Evolutionary conservation across 2,888 invertebrate species (phyloP).

Genomic region (Sclerodermus sp.): DNA sequence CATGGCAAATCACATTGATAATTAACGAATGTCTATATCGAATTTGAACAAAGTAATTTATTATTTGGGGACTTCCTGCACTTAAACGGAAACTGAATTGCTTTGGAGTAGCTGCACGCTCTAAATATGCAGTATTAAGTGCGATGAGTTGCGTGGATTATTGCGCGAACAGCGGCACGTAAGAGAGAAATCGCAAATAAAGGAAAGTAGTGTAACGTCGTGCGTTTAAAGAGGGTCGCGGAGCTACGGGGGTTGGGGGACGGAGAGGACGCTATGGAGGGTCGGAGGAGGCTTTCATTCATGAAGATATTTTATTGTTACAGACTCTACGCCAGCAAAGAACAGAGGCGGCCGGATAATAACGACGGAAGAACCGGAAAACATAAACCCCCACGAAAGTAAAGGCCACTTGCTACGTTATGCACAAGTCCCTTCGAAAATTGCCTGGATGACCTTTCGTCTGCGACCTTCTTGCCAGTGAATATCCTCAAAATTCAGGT

Average conservation of each 20-base stretch:
- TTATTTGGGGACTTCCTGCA: too few species aligned
- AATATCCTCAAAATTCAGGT: too few species aligned
- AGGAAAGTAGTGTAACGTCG: conserved; percentile 41
- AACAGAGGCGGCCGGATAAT: conserved; percentile 44
- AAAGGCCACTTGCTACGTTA: conserved; percentile 37
- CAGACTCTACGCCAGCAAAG: conserved; percentile 43
- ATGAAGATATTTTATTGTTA: conserved; percentile 54
- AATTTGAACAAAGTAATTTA: too few species aligned
- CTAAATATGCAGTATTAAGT: too few species aligned
- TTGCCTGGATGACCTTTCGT: conserved; percentile 24
- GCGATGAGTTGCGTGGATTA: too few species aligned
- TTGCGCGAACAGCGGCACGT: too few species aligned
- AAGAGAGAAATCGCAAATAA: conserved; percentile 31
- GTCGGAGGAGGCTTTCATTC: conserved; percentile 47
- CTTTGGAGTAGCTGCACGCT: too few species aligned
- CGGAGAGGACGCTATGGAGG: conserved; percentile 19
- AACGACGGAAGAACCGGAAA: conserved; percentile 52
- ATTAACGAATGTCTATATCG: too few species aligned
- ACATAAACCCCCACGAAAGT: conserved; percentile 49
- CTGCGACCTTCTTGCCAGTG: not conserved
- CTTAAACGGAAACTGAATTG: too few species aligned
- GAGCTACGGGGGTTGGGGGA: conserved; percentile 20
- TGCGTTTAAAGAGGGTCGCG: conserved; percentile 42
- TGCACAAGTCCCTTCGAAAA: conserved; percentile 10
- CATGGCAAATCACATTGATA: too few species aligned